A percentile compares a stretch with the other conserved stretches of the same genome.
phyloP scores from a whole-genome alignment of 2,888 invertebrate species.

The Drosophila sordidula region DNA sequence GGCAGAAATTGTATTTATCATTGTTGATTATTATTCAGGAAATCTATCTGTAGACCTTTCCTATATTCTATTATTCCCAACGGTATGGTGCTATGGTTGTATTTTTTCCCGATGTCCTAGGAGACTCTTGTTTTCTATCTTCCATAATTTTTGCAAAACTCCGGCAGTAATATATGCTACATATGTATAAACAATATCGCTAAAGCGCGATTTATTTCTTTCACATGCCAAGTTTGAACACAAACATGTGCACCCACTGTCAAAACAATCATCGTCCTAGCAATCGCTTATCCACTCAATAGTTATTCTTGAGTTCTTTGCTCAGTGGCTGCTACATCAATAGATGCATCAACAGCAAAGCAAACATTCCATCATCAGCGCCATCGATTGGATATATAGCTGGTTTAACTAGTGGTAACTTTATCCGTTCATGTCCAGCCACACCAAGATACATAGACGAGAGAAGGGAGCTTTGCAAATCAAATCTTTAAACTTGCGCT shows the following conservation, averaged over 20 bases:
- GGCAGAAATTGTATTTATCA: too few species aligned
- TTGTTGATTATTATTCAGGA: too few species aligned
- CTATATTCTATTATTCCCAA: too few species aligned
- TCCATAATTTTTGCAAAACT: too few species aligned
- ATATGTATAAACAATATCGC: neutral
- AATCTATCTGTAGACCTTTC: too few species aligned
- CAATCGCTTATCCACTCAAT: slow-evolving; percentile 6
- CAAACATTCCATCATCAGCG: slow-evolving; percentile 67
- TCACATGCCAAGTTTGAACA: neutral
- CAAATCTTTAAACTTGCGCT: slow-evolving; percentile 74
- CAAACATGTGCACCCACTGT: neutral
- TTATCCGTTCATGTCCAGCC: slow-evolving; percentile 45
- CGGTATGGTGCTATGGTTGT: too few species aligned
- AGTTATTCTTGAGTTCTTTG: slow-evolving; percentile 33
- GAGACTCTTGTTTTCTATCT: too few species aligned
- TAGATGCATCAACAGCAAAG: slow-evolving; percentile 57
- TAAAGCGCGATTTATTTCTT: neutral
- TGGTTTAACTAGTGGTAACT: slow-evolving; percentile 23
- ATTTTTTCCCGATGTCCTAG: too few species aligned
- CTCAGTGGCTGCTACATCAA: slow-evolving; percentile 32
- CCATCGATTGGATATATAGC: slow-evolving; percentile 40
- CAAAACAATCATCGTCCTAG: slow-evolving; percentile 13
- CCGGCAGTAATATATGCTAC: too few species aligned
- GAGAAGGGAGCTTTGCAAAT: slow-evolving; percentile 61
- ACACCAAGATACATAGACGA: slow-evolving; percentile 10